A percentile compares a stretch with the other conserved stretches of the same genome.
phyloP scores from a whole-genome alignment of 2,113 vertebrate genomes.

The Gymnogyps californianus region DNA sequence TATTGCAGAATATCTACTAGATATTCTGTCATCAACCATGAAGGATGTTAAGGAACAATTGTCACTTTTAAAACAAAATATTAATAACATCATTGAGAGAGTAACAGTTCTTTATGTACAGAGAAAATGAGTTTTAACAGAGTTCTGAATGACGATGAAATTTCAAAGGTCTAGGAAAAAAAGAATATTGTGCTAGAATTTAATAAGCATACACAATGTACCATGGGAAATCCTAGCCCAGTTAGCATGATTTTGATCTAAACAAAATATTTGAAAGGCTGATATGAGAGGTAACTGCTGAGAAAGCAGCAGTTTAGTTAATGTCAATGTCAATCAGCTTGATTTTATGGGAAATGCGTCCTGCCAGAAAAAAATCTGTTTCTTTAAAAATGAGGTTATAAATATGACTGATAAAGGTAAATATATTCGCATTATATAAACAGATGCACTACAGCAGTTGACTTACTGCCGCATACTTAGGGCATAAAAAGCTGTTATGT shows the following conservation, averaged over 20 bases:
- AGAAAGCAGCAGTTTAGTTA: not conserved
- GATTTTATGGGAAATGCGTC: not conserved
- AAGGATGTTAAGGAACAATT: accelerated
- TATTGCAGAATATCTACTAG: not conserved
- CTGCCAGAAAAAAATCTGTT: not conserved
- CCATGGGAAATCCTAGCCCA: not conserved
- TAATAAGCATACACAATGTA: not conserved
- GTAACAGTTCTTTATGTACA: not conserved
- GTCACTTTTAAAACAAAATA: not conserved
- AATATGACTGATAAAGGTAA: not conserved
- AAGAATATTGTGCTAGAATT: not conserved
- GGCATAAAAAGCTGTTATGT: not conserved
- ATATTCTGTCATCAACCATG: not conserved
- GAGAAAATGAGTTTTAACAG: not conserved
- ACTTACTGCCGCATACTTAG: not conserved
- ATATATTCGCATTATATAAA: not conserved
- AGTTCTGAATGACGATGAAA: not conserved
- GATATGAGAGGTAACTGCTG: not conserved
- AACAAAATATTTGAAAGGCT: not conserved
- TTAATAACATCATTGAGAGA: not conserved
- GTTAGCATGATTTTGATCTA: not conserved
- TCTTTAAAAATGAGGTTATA: not conserved
- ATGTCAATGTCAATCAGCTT: not conserved
- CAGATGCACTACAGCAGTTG: not conserved
- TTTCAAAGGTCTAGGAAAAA: not conserved